Evolutionary conservation across 1,140 invertebrate species (phyloP), one percentile per base, ranked within the genome.

Genomic region (Drosophila azteca): DNA sequence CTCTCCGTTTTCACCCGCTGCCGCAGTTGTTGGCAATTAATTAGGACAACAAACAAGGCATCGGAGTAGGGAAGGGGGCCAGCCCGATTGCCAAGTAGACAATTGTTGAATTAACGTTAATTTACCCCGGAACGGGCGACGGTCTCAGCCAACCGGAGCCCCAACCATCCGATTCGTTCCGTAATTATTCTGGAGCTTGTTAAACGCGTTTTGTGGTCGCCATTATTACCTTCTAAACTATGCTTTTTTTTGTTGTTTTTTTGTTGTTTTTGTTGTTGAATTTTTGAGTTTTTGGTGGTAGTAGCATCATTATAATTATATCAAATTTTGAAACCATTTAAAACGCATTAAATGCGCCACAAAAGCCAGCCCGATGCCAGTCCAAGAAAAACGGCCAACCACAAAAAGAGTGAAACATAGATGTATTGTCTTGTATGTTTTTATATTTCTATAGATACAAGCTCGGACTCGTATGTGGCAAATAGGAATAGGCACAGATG

Each of bases 301-400:
- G 80, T 80, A 85, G 81, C 82, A 55, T 89, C 83, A 88, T 88
- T 83, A 85, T 85, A 85, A 85, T 88, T 88, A 84, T 89, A 88
- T 88, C 83, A 88, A 88, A 88, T 88, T 88, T 88, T 88, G 72
- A 68, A 83, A 88, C 83, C 83, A 88, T 88, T 88, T 88, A 88
- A 88, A 88, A 88, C 83, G 84, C 83, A 88, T 88, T 88, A 88
- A 88, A 88, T 77, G 83, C 83, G 65, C 54, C 80, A 70, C 67
- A 70, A 70, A 69, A 58, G 67, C 66, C 45, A 51, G 26, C 51
- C 43, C 67, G 60, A 39, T 69, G 49, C 6, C 15, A 65, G 22
- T 53, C 59, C 75, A 64, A 74, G 72, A 77, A 72, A 77, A 77
- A 69, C 62, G 65, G 31, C 60, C 45, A 50, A 59, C 65, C 46